Evolutionary conservation across 2,797 vertebrate species (phyloP).

Genomic region (Tenualosa thibaudeaui): DNA sequence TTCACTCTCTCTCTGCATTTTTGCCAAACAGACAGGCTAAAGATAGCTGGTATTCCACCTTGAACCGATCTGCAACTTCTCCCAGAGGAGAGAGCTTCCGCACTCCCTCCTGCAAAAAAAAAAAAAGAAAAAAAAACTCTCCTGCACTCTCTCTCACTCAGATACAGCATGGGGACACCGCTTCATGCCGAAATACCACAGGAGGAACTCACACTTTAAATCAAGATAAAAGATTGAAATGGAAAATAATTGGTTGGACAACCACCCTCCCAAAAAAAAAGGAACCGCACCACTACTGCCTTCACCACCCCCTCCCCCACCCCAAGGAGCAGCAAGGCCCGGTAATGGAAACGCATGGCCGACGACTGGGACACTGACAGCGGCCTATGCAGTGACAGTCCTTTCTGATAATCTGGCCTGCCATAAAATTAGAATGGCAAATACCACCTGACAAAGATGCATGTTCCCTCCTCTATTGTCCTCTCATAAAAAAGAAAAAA

Average conservation of each 20-base stretch:
- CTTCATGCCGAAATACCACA: slow-evolving; percentile 69
- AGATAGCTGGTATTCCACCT: slow-evolving; percentile 79
- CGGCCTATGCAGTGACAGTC: slow-evolving; percentile 91
- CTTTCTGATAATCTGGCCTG: slow-evolving; percentile 98
- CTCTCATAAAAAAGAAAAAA: slow-evolving; percentile 86
- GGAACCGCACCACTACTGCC: too few species aligned
- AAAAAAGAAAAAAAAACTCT: background rate
- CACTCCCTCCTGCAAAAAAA: slow-evolving; percentile 52
- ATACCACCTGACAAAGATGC: slow-evolving; percentile 99
- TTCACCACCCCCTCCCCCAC: too few species aligned
- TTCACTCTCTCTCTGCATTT: slow-evolving; percentile 30
- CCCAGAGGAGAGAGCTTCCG: slow-evolving; percentile 60
- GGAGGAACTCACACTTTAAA: slow-evolving; percentile 94
- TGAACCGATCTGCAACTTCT: slow-evolving; percentile 75
- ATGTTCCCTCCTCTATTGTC: slow-evolving; percentile 95
- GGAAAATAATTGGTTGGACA: slow-evolving; percentile 94
- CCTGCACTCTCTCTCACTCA: background rate
- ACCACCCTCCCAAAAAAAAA: slow-evolving; percentile 67
- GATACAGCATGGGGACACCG: background rate
- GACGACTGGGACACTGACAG: slow-evolving; percentile 86
- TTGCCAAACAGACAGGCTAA: slow-evolving; percentile 61
- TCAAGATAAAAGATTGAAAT: slow-evolving; percentile 99
- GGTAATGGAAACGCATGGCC: slow-evolving; percentile 95
- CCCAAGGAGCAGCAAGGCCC: slow-evolving; percentile 65
- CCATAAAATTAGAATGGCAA: slow-evolving; percentile 99